A percentile compares a stretch with the other conserved stretches of the same genome.
These are phyloP conservation scores for Spodoptera frugiperda DNA, from an alignment of 1,140 invertebrate species.

Conservation along the genomic window DNA sequence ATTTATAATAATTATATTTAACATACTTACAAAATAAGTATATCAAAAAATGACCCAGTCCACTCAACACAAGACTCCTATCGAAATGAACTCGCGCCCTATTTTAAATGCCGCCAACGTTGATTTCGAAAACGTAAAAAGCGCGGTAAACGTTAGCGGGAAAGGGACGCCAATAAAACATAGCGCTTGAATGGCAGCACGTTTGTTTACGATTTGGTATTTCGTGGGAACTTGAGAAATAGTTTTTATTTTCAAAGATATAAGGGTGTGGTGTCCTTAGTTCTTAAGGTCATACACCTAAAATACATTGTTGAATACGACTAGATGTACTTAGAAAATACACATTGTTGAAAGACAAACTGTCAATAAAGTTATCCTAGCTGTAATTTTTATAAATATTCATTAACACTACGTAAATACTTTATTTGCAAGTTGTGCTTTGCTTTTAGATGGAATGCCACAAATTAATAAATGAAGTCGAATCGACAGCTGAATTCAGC, in stretches of 20 bases:
- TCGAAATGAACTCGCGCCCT: constrained; percentile 80
- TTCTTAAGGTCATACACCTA: constrained; percentile 74
- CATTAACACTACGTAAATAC: background rate
- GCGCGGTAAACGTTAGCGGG: constrained; percentile 81
- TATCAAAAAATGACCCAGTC: constrained; percentile 80
- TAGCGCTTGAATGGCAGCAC: constrained; percentile 74
- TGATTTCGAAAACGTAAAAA: constrained; percentile 81
- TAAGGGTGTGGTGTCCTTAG: constrained; percentile 71
- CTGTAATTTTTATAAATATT: background rate
- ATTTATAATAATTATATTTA: constrained; percentile 63
- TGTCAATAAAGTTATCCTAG: background rate
- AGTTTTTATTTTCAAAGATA: constrained; percentile 80
- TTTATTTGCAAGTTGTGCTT: no score
- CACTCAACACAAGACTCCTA: constrained; percentile 75
- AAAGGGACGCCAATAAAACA: constrained; percentile 86
- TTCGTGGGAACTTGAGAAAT: constrained; percentile 79
- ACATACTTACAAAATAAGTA: constrained; percentile 77
- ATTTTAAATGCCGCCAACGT: constrained; percentile 85
- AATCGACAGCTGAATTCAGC: no score
- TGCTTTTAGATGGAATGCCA: no score
- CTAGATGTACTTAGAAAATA: background rate
- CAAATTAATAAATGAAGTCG: no score
- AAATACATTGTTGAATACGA: constrained; percentile 65
- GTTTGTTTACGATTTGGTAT: constrained; percentile 85
- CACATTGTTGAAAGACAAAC: background rate